These are phyloP conservation scores for Erpetoichthys calabaricus DNA, from an alignment of 2,797 vertebrate species.

Conservation along the genomic window DNA sequence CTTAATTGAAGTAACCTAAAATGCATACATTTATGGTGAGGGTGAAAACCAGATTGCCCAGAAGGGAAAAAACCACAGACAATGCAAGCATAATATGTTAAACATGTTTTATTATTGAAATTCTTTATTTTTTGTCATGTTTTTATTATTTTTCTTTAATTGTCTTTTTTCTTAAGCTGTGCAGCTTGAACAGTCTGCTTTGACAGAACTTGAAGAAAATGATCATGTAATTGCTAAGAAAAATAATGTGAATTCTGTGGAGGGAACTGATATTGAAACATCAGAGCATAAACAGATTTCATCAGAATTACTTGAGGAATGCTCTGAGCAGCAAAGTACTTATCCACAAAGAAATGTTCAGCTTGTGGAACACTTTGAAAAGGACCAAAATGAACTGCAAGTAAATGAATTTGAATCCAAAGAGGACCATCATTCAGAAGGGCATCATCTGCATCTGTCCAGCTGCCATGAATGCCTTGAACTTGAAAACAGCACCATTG, in stretches of 20 bases:
- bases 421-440: slow-evolving; percentile 43
- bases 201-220: slow-evolving; percentile 39
- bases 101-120: too few relatives aligned
- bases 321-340: too few relatives aligned
- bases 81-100: too few relatives aligned
- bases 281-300: neutral
- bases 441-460: slow-evolving; percentile 67
- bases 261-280: too few relatives aligned
- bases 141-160: slow-evolving; percentile 1
- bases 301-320: too few relatives aligned
- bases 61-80: too few relatives aligned
- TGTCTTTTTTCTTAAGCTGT: slow-evolving; percentile 49
- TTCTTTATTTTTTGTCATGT: neutral
- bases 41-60: too few relatives aligned
- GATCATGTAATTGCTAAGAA: slow-evolving; percentile 15
- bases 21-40: too few relatives aligned
- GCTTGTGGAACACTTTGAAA: too few relatives aligned
- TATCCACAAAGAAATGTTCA: too few relatives aligned
- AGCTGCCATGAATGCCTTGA: slow-evolving; percentile 84
- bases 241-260: neutral
- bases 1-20: too few relatives aligned
- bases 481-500: slow-evolving; percentile 83
- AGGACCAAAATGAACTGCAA: too few relatives aligned
- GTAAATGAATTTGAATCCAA: neutral
- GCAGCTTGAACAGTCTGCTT: slow-evolving; percentile 46